A percentile compares a stretch with the other conserved stretches of the same genome.
These are phyloP conservation scores for Pollenia angustigena DNA, from an alignment of 2,888 invertebrate species.

Conservation along the genomic window DNA sequence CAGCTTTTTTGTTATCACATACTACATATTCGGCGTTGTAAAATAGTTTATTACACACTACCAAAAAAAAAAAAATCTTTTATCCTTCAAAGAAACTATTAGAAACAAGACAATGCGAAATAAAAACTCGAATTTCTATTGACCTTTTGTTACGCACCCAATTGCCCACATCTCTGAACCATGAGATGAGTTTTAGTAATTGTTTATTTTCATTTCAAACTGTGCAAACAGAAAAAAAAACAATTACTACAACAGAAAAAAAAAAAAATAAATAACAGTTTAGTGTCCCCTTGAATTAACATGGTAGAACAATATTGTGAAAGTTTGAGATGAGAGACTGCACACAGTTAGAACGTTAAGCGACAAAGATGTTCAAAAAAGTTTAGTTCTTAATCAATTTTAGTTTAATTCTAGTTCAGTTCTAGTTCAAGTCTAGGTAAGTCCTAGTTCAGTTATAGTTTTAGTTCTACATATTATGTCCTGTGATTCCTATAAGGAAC, in stretches of 20 bases:
- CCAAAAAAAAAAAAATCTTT: conserved; percentile 19
- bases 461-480: too few species aligned
- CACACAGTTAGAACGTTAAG: neutral
- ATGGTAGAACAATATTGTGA: neutral
- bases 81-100: conserved; percentile 51
- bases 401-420: too few species aligned
- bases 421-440: too few species aligned
- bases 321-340: neutral
- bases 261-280: conserved; percentile 3
- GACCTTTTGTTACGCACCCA: conserved; percentile 27
- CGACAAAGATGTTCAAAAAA: too few species aligned
- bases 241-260: neutral
- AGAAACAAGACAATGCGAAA: conserved; percentile 48
- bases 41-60: neutral
- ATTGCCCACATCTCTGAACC: conserved; percentile 51
- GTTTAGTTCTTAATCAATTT: too few species aligned
- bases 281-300: neutral
- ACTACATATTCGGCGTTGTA: neutral
- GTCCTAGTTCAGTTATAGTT: too few species aligned
- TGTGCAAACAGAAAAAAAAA: neutral
- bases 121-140: conserved; percentile 51
- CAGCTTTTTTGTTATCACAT: conserved; percentile 9
- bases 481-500: too few species aligned
- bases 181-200: conserved; percentile 62
- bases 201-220: conserved; percentile 47